phyloP scores from a whole-genome alignment of 64 coral and sea anemone species.

The Actinia tenebrosa region DNA sequence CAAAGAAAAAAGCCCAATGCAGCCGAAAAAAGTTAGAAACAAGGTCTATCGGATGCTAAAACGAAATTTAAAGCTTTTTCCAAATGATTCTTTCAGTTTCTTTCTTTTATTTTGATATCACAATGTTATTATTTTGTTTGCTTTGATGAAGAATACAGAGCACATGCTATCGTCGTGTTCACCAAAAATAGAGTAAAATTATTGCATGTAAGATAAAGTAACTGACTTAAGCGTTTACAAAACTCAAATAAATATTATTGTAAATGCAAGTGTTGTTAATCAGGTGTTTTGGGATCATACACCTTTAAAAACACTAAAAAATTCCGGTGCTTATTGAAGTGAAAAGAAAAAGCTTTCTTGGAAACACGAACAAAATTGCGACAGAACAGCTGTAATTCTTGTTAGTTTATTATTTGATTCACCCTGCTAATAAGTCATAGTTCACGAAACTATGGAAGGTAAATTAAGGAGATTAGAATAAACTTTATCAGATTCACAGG shows the following conservation, averaged over 20 bases:
- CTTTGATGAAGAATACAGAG: neutral
- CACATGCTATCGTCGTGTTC: neutral
- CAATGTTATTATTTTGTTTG: neutral
- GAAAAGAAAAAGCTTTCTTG: conserved; percentile 6
- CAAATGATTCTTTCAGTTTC: neutral
- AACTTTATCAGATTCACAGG: neutral
- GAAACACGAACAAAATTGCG: neutral
- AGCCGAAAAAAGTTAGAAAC: neutral
- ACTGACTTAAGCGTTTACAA: neutral
- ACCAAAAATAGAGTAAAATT: neutral
- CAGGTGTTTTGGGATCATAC: neutral
- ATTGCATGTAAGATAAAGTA: neutral
- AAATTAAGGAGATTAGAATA: neutral
- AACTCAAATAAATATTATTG: neutral
- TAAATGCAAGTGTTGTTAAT: neutral
- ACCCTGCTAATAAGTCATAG: neutral
- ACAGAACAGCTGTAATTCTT: neutral
- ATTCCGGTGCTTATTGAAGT: conserved; percentile 8
- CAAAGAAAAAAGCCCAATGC: too few relatives aligned
- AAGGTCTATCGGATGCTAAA: neutral
- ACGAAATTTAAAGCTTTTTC: neutral
- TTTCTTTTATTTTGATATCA: neutral
- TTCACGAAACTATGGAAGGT: neutral
- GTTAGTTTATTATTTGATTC: neutral
- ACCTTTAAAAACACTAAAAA: neutral